A percentile compares a stretch with the other conserved stretches of the same genome.
Evolutionary conservation across 2,797 vertebrate species (phyloP).

Genomic region (Poeciliopsis presidionis): DNA sequence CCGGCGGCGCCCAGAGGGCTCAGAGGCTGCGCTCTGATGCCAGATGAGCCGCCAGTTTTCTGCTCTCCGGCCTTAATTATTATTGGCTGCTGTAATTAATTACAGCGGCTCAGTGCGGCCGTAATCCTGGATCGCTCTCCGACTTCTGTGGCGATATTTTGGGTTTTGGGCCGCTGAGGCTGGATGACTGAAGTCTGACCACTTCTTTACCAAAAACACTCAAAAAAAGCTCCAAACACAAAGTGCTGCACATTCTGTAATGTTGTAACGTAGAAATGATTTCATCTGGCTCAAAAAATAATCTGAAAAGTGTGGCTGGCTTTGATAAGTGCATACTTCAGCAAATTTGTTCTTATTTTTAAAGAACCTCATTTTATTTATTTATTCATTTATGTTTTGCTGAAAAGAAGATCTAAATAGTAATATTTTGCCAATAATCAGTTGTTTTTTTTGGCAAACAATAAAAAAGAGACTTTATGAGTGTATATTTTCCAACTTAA

Average conservation of each 20-base stretch:
- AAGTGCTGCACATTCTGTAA: background rate
- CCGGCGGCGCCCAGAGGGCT: conserved; percentile 48
- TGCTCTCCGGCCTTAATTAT: conserved; percentile 63
- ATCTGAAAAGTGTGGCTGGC: background rate
- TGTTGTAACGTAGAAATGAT: background rate
- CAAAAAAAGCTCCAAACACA: background rate
- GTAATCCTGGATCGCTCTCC: conserved; percentile 45
- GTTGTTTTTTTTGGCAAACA: too few species aligned
- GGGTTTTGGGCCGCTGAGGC: conserved; percentile 5
- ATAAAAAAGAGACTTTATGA: too few species aligned
- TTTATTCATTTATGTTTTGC: too few species aligned
- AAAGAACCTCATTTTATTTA: too few species aligned
- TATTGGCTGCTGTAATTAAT: conserved; percentile 74
- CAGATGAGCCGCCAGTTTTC: conserved; percentile 56
- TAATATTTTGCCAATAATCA: too few species aligned
- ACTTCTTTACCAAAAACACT: background rate
- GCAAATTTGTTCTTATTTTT: too few species aligned
- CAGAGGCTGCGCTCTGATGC: conserved; percentile 44
- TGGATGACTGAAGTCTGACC: background rate
- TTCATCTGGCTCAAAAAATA: background rate
- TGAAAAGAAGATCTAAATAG: too few species aligned
- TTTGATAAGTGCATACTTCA: background rate
- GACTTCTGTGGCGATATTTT: conserved; percentile 40
- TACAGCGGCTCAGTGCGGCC: conserved; percentile 51
- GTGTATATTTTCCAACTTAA: too few species aligned